Evolutionary conservation across 2,888 invertebrate species (phyloP), one percentile per base, ranked within the genome.

Genomic region (Chymomyza amoena): DNA sequence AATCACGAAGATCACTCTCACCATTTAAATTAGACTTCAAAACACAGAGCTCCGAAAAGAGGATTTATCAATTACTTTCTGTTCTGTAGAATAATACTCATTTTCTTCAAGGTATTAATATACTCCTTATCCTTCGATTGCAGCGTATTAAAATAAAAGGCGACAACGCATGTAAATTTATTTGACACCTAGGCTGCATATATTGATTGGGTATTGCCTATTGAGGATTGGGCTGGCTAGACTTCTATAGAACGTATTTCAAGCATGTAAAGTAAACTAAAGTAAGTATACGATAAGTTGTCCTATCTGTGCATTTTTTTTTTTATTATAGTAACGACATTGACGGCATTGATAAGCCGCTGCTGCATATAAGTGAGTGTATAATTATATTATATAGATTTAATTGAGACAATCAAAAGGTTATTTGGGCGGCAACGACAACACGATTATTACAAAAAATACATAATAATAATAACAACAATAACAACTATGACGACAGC

Each of bases 361-460:
- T 66, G 64, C 28, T 68, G 63, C 36, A 32, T 61, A 64, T 60
- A 65, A 68, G 57, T 56, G 56, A 65, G 61, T 68, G 68, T 66
- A 52, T 61, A 70, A 65, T 66, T 60, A 70, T 82, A 74, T 78
- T 75, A 76, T 75, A 76, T 79, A 13, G 39, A 77, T 75, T 77
- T 80, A 81, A 83, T 85, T 85, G 83, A 75, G 79, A 79, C 69
- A 84, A 85, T 83, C 74, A 79, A 76, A 81, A 81, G 80, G 81
- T 85, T 84, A 77, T 76, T 76, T 75, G 72, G 79, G 81, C 80
- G 84, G 68, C 69, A 72, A 69, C 70, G 52, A 66, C 56, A 69
- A 68, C n/a, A 63, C 2, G 32, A 32, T 32, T 6, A 32, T 32
- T 32, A 32, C 32, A 32, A 9, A 6, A 32, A 32, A 32, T 32